A percentile compares a stretch with the other conserved stretches of the same genome.
phyloP scores from a whole-genome alignment of 1,140 invertebrate species.

The Drosophila repleta region DNA sequence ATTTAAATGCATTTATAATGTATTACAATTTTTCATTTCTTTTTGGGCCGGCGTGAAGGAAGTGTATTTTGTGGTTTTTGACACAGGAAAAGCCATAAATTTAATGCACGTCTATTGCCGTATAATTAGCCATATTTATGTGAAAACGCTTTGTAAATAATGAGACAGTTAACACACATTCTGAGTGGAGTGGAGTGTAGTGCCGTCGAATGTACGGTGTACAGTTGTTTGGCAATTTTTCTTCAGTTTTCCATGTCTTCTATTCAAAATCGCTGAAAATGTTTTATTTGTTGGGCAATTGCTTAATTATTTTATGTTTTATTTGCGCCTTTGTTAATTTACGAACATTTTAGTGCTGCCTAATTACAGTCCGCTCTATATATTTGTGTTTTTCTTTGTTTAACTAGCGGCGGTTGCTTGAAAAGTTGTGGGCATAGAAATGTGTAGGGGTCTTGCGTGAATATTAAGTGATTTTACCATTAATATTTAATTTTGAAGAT shows the following conservation, averaged over 20 bases:
- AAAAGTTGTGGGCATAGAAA: slow-evolving; percentile 1
- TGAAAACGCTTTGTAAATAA: slow-evolving; percentile 8
- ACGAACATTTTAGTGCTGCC: slow-evolving; percentile 65
- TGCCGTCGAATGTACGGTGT: too few species aligned
- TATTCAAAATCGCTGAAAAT: slow-evolving; percentile 15
- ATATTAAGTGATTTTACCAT: too few species aligned
- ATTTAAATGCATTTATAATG: slow-evolving; percentile 37
- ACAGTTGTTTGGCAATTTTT: slow-evolving; percentile 23
- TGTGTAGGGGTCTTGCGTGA: too few species aligned
- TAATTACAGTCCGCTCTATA: slow-evolving; percentile 73
- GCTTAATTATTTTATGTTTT: slow-evolving; percentile 51
- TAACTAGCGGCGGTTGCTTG: slow-evolving; percentile 12
- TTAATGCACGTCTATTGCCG: slow-evolving; percentile 8
- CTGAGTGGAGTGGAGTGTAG: not conserved
- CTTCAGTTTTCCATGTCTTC: slow-evolving; percentile 12
- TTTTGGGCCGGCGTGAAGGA: not conserved
- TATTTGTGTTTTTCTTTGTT: slow-evolving; percentile 21
- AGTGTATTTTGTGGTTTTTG: not conserved
- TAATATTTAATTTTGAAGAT: too few species aligned
- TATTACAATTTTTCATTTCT: slow-evolving; percentile 24
- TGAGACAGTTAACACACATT: slow-evolving; percentile 42
- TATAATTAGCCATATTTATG: slow-evolving; percentile 18
- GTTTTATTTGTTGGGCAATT: slow-evolving; percentile 34
- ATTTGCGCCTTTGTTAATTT: slow-evolving; percentile 68
- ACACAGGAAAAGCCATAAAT: slow-evolving; percentile 19